A percentile compares a stretch with the other conserved stretches of the same genome.
These are phyloP conservation scores for Lagopus muta DNA, from an alignment of 2,113 vertebrate genomes.

Conservation along the genomic window DNA sequence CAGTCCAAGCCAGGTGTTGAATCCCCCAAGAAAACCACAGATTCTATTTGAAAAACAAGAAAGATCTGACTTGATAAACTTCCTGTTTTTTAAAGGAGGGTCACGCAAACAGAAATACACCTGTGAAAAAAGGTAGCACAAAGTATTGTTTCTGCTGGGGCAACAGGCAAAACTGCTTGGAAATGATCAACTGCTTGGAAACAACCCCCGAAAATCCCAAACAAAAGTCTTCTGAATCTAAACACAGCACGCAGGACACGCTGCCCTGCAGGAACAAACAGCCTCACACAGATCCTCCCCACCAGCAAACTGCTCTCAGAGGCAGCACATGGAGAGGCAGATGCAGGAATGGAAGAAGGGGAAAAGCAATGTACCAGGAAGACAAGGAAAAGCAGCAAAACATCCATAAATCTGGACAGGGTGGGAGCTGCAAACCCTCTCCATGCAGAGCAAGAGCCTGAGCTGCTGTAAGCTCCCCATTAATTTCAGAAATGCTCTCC, in stretches of 20 bases:
- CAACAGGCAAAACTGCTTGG: not conserved
- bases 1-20: not conserved
- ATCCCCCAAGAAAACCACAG: not conserved
- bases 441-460: not conserved
- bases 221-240: not conserved
- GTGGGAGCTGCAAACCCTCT: not conserved
- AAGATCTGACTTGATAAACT: not conserved
- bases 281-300: not conserved
- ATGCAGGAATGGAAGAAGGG: not conserved
- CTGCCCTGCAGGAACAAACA: not conserved
- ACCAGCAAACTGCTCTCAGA: not conserved
- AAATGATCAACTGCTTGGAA: not conserved
- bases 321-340: not conserved
- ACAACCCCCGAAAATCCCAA: not conserved
- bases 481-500: not conserved
- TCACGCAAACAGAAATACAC: not conserved
- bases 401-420: not conserved
- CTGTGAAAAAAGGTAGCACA: not conserved
- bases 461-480: not conserved
- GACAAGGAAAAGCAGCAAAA: constrained; percentile 14
- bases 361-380: not conserved
- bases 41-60: not conserved
- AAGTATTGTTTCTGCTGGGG: not conserved
- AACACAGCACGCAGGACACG: not conserved
- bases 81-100: not conserved